These are phyloP conservation scores for Mus spicilegus DNA, from an alignment of 2,113 vertebrate species.

Conservation along the genomic window DNA sequence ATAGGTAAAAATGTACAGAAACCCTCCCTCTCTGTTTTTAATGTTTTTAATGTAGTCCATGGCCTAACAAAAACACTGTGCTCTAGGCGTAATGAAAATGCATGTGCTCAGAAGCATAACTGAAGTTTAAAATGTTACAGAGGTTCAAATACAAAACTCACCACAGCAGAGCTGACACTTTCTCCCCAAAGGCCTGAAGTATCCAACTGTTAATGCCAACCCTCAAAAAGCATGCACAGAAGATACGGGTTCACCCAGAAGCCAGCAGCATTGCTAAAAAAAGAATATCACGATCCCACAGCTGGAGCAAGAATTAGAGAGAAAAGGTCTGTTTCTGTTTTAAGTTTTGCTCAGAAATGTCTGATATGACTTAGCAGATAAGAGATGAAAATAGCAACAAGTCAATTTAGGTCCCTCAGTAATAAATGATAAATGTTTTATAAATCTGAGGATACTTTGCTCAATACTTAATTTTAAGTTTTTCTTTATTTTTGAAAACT, in stretches of 20 bases:
- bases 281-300: not conserved
- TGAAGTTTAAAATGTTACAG: constrained; percentile 54
- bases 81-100: constrained; percentile 6
- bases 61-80: constrained; percentile 22
- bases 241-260: constrained; percentile 12
- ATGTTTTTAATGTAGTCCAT: not conserved
- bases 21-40: not conserved
- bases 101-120: not conserved
- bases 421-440: constrained; percentile 34
- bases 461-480: not conserved
- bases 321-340: constrained; percentile 9
- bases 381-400: not conserved
- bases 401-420: constrained; percentile 14
- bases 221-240: not conserved
- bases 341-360: constrained; percentile 33
- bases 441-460: constrained; percentile 21
- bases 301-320: constrained; percentile 26
- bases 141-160: constrained; percentile 1
- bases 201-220: not conserved
- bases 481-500: not conserved
- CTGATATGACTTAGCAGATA: constrained; percentile 18
- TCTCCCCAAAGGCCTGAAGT: not conserved
- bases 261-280: constrained; percentile 26
- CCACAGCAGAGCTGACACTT: constrained; percentile 2
- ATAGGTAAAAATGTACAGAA: constrained; percentile 27